Evolutionary conservation across 2,113 vertebrate species (phyloP).

Genomic region (Corythaeola cristata): DNA sequence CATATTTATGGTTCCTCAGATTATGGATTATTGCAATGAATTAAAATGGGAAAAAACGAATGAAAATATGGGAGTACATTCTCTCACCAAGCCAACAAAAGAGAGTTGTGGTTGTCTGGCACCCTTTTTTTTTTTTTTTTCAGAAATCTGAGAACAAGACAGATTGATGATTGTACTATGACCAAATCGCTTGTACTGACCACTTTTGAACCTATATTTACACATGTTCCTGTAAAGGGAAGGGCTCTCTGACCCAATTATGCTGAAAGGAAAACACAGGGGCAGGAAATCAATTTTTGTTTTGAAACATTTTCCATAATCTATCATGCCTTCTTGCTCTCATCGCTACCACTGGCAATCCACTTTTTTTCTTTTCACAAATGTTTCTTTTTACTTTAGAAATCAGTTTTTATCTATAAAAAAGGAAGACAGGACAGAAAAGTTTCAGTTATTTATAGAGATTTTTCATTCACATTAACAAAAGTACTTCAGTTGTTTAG

Average conservation of each 20-base stretch:
- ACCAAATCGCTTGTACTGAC: not conserved
- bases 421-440: not conserved
- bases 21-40: not conserved
- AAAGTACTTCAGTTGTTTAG: not conserved
- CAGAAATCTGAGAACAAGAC: not conserved
- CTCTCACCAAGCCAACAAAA: not conserved
- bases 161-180: not conserved
- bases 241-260: not conserved
- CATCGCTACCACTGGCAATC: not conserved
- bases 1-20: not conserved
- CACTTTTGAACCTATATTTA: constrained; percentile 39
- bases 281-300: not conserved
- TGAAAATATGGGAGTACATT: not conserved
- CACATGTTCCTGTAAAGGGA: constrained; percentile 19
- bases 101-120: not conserved
- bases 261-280: not conserved
- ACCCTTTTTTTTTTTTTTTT: not conserved
- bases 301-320: not conserved
- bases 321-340: not conserved
- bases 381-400: not conserved
- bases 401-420: not conserved
- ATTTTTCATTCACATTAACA: not conserved
- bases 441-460: not conserved
- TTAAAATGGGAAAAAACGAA: not conserved
- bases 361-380: not conserved